Base-by-base conservation (phyloP, 2,113 vertebrate genomes). In the Nestor notabilis region DNA sequence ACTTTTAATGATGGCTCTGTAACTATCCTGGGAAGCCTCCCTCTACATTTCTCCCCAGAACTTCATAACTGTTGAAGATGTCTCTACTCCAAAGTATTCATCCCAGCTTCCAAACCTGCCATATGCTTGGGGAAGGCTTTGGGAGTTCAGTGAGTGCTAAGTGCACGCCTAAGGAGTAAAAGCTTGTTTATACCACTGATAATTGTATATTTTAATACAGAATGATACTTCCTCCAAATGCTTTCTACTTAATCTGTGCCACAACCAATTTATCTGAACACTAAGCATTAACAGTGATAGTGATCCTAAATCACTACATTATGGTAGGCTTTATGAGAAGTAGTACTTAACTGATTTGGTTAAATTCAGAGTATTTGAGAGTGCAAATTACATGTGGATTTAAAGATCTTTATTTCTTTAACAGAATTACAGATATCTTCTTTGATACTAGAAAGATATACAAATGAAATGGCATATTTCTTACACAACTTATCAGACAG, bases 1-100 rank as follows among this genome's bases (percentile, higher is more conserved):
- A 64, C 71, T 93, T 96, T 77, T 89, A 95, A 89, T 95, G 72
- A 95, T 64, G 70, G 64, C 21, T 87, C 74, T 95, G 68, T 49
- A 95, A 82, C 80, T 94, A 50, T 27, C 55, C 69, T 86, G 77
- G 79, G 83, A 96, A 72, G 47, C 52, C 66, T 93, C 49, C 35
- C 13, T 75, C 60, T 86, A 27, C 29, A 21, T 70, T 95, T 85
- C 76, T 86, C 28, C 56, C 44, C 49, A 91, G 71, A 89, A 95
- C 66, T 95, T 75, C 43, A 58, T 27, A 76, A 81, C 33, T 1
- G 4, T 10, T 78, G 84, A 91, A 76, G 65, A 58, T 20, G 55
- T 86, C 69, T 89, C 39, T 82, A 31, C 69, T 89, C 65, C 49
- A 33, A 70, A 83, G 77, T 41, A 79, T 50, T 63, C 47, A 55